Conservation (phyloP, 1,140 invertebrate species). For the Bombus superbus region DNA sequence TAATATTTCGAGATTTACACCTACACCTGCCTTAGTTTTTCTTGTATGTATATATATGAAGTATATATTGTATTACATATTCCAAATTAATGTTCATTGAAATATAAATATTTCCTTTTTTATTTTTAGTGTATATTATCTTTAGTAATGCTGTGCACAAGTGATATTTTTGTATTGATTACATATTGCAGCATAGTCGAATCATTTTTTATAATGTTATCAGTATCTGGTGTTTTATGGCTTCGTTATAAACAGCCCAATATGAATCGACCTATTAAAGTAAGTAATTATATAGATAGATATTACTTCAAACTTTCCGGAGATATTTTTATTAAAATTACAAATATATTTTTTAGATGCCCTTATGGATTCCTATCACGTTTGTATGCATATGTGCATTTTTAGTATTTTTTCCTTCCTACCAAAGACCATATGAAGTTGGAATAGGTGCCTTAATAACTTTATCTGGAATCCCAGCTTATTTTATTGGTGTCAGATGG, state of each 20-base stretch:
- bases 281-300: constrained; percentile 69
- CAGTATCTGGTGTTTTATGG: constrained; percentile 93
- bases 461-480: constrained; percentile 94
- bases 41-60: constrained; percentile 86
- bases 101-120: constrained; percentile 2
- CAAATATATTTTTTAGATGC: constrained; percentile 80
- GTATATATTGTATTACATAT: not conserved
- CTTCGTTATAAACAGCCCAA: constrained; percentile 91
- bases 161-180: constrained; percentile 95
- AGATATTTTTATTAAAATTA: not conserved
- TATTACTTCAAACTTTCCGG: not conserved
- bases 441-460: constrained; percentile 93
- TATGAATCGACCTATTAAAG: constrained; percentile 87
- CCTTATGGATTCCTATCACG: constrained; percentile 90
- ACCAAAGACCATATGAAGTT: constrained; percentile 90
- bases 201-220: constrained; percentile 95
- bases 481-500: constrained; percentile 94
- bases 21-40: constrained; percentile 94
- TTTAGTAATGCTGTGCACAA: constrained; percentile 90
- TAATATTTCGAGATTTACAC: constrained; percentile 93
- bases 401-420: constrained; percentile 91
- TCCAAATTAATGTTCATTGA: not conserved
- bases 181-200: constrained; percentile 97
- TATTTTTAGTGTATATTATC: constrained; percentile 90
- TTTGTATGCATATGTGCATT: constrained; percentile 94